phyloP scores from a whole-genome alignment of 2,113 vertebrate species.

The Leucopsar rothschildi region DNA sequence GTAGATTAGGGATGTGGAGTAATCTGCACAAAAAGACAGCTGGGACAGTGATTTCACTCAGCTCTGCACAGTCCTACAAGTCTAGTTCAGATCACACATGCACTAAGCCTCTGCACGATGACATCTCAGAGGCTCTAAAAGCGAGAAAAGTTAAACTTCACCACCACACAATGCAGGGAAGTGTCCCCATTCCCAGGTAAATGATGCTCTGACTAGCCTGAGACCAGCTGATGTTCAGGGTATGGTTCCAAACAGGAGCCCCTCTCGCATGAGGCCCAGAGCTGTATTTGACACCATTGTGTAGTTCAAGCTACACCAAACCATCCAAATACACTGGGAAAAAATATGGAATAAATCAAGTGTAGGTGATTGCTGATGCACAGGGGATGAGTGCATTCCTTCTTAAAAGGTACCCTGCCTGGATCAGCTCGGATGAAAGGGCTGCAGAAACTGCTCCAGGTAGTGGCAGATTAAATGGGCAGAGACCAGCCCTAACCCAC shows the following conservation, averaged over 20 bases:
- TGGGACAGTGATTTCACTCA: too few relatives aligned
- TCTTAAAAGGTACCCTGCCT: not conserved
- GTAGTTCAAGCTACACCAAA: not conserved
- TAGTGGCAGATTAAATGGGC: not conserved
- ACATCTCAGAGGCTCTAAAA: not conserved
- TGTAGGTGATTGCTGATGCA: not conserved
- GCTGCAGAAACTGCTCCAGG: not conserved
- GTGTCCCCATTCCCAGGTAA: not conserved
- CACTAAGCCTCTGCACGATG: not conserved
- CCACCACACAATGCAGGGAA: not conserved
- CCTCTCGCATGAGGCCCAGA: not conserved
- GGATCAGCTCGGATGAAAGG: not conserved
- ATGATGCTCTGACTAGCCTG: not conserved
- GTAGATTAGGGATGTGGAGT: not conserved
- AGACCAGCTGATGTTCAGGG: not conserved
- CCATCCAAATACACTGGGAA: not conserved
- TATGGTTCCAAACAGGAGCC: not conserved
- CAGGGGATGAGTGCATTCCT: not conserved
- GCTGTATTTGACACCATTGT: accelerated
- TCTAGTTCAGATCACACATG: not conserved
- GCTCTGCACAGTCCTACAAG: not conserved
- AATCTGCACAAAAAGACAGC: not conserved
- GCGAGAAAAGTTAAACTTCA: not conserved
- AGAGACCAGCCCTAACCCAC: not conserved
- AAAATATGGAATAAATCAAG: not conserved